These are phyloP conservation scores for Peromyscus californicus DNA, from an alignment of 2,113 vertebrate genomes.

Conservation along the genomic window DNA sequence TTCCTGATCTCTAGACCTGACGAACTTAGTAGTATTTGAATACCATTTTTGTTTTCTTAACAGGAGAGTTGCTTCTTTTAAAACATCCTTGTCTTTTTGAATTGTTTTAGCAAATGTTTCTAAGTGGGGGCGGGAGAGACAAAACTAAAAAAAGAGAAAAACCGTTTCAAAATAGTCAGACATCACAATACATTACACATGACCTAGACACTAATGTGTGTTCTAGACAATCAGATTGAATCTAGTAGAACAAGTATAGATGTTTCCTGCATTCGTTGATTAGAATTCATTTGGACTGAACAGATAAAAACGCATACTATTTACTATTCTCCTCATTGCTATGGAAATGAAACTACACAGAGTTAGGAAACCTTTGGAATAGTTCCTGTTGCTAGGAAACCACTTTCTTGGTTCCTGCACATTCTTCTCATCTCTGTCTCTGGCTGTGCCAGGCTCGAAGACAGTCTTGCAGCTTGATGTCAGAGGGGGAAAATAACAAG, in stretches of 20 bases:
- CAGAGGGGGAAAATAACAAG: conserved; percentile 64
- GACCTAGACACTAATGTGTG: conserved; percentile 47
- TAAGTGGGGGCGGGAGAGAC: neutral
- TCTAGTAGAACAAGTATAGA: conserved; percentile 53
- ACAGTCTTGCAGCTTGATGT: conserved; percentile 81
- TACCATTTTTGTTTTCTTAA: conserved; percentile 23
- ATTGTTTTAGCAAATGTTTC: conserved; percentile 10
- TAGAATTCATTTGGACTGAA: conserved; percentile 77
- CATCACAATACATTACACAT: neutral
- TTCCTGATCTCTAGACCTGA: conserved; percentile 25
- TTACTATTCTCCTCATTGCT: conserved; percentile 81
- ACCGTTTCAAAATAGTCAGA: neutral
- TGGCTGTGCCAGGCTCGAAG: conserved; percentile 75
- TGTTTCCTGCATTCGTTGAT: conserved; percentile 65
- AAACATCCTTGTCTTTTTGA: neutral
- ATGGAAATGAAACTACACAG: conserved; percentile 81
- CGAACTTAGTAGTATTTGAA: conserved; percentile 53
- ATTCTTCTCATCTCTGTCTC: conserved; percentile 83
- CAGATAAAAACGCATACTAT: conserved; percentile 60
- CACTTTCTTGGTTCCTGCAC: conserved; percentile 82
- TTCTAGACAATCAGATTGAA: conserved; percentile 50
- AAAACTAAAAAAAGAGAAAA: neutral
- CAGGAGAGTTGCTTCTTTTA: conserved; percentile 26
- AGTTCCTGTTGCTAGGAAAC: conserved; percentile 90
- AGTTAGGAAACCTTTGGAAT: conserved; percentile 83